Conservation (phyloP, 2,797 vertebrate species). For the Trachops cirrhosus region DNA sequence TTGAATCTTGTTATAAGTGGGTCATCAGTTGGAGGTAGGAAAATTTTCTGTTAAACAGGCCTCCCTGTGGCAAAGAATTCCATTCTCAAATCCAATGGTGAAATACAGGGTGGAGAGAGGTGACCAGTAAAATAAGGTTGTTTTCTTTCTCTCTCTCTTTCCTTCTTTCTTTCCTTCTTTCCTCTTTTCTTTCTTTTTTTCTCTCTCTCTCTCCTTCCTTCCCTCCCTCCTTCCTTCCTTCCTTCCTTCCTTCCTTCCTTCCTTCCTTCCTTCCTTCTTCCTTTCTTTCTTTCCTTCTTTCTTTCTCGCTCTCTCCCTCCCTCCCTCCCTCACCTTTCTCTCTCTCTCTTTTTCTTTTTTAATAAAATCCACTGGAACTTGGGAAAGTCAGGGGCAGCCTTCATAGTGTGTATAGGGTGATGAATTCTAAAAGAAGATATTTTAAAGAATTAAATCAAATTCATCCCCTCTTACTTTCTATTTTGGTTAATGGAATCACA, state of each 20-base stretch:
- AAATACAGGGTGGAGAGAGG: not conserved
- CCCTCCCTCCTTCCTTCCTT: too few relatives aligned
- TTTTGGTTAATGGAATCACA: not conserved
- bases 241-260: fast-evolving
- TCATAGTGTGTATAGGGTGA: not conserved
- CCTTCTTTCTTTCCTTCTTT: not conserved
- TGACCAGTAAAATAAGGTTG: not conserved
- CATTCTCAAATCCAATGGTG: not conserved
- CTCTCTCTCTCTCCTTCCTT: too few relatives aligned
- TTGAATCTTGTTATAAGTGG: not conserved
- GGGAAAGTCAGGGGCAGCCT: not conserved
- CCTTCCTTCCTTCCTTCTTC: not conserved
- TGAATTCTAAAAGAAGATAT: not conserved
- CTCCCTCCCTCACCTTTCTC: not conserved
- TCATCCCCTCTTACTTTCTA: not conserved
- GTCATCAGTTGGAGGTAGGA: not conserved
- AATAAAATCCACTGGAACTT: not conserved
- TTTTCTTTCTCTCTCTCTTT: fast-evolving
- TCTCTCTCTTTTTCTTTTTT: not conserved
- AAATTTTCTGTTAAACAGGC: not conserved
- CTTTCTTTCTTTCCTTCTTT: too few relatives aligned
- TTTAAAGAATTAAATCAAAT: not conserved
- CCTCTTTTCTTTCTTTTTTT: not conserved
- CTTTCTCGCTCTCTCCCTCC: fast-evolving
- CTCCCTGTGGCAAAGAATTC: not conserved